Evolutionary conservation across 2,888 invertebrate genomes (phyloP), one percentile per base, ranked within the genome.

Genomic region (Gymnoscelis rufifasciata): DNA sequence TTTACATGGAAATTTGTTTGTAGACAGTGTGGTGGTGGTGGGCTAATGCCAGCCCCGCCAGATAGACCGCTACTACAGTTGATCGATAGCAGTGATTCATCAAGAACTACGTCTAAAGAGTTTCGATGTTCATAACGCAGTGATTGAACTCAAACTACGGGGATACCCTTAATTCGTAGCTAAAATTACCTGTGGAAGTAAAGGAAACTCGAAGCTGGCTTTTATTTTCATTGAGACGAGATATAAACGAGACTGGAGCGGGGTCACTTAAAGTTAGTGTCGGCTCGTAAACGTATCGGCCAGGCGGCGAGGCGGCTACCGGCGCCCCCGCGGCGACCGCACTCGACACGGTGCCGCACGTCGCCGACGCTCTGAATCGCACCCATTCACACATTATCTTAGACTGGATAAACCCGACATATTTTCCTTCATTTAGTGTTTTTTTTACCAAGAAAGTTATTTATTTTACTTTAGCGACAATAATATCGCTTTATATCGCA

Each of bases 241-340:
- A 75, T 77, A 78, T 80, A 83, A 82, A 83, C 78, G 81, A 72
- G 73, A 72, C 68, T 73, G 74, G 76, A 80, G 78, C 76, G 73
- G 78, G 83, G 84, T 83, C 83, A 83, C 77, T 78, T 78, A 74
- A 78, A 74, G 74, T 84, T 83, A 81, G 83, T 80, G 83, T 78
- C 80, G 78, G 82, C 83, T 83, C 83, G 84, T 86, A 84, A 86
- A 83, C 82, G 84, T 84, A 84, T 80, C 81, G 80, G 76, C 66
- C 68, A 68, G 66, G 71, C 74, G 68, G 74, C 66, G 71, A 59
- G 46, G 48, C 24, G 49, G 56, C 26, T 26, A 26, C 26, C 56
- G 52, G 59, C 71, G 75, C 78, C 83, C 84, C 84, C 84, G 83
- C 83, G 83, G 87, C 86, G 84, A 84, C 86, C 87, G 83, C 84